These are phyloP conservation scores for Meteorus sp. DNA, from an alignment of 1,140 invertebrate genomes.

Conservation along the genomic window DNA sequence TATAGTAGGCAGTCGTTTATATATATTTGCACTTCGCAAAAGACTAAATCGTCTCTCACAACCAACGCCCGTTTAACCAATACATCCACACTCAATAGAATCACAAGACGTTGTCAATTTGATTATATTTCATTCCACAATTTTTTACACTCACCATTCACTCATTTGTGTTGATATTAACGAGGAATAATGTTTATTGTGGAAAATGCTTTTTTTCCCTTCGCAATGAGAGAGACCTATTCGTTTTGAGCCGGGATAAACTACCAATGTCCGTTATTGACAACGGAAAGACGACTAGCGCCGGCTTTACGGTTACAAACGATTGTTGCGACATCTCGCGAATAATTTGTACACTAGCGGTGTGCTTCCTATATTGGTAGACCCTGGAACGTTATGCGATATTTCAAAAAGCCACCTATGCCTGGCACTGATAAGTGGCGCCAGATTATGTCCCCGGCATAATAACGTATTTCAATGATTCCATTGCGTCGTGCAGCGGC, in stretches of 20 bases:
- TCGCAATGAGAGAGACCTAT: slow-evolving; percentile 33
- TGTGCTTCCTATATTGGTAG: too few relatives aligned
- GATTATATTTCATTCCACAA: neutral
- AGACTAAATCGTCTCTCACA: neutral
- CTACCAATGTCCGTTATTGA: slow-evolving; percentile 49
- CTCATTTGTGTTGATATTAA: neutral
- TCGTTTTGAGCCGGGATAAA: slow-evolving; percentile 42
- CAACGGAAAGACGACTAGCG: slow-evolving; percentile 45
- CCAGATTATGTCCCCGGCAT: too few relatives aligned
- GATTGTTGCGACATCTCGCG: slow-evolving; percentile 30
- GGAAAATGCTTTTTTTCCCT: slow-evolving; percentile 18
- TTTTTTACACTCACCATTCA: neutral
- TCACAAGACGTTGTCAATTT: too few relatives aligned
- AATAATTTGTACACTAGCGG: neutral
- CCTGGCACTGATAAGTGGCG: too few relatives aligned
- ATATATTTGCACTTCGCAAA: neutral
- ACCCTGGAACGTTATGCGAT: too few relatives aligned
- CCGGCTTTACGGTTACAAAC: slow-evolving; percentile 34
- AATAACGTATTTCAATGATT: too few relatives aligned
- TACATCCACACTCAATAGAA: too few relatives aligned
- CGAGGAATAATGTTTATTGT: too few relatives aligned
- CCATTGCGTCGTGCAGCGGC: too few relatives aligned
- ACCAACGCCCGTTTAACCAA: neutral
- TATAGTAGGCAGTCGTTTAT: slow-evolving; percentile 12
- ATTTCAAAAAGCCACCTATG: too few relatives aligned